Percentiles rank a stretch among this genome's conserved stretches.
Conservation (phyloP, 2,888 invertebrate genomes). For the Priocnemis perturbator region DNA sequence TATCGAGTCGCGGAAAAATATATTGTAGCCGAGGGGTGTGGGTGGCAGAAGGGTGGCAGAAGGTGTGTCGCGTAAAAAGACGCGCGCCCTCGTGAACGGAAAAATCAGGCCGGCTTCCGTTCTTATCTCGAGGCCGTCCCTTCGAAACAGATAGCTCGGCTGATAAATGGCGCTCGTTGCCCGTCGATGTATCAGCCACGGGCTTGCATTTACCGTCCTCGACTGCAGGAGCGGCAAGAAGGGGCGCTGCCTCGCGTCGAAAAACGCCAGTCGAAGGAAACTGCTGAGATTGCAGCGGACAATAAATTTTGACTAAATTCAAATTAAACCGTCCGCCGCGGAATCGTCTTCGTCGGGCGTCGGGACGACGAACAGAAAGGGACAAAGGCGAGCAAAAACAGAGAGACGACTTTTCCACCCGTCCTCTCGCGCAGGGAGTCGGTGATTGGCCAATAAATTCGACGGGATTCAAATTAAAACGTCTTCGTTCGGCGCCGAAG, state of each 20-base stretch:
- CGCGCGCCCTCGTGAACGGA: not conserved
- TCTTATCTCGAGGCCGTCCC: slow-evolving; percentile 5
- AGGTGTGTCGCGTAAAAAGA: no score
- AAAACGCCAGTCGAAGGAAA: slow-evolving; percentile 29
- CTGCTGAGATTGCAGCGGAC: slow-evolving; percentile 17
- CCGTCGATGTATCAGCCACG: slow-evolving; percentile 29
- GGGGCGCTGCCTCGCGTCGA: not conserved
- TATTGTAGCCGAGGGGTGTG: no score
- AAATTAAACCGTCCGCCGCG: no score
- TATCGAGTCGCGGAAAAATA: no score
- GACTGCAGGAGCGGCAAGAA: not conserved
- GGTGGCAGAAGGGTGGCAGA: no score
- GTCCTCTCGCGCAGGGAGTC: no score
- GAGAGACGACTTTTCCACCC: no score
- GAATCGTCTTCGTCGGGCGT: slow-evolving; percentile 9
- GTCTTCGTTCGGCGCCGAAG: no score
- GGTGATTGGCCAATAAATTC: no score
- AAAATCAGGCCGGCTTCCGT: not conserved
- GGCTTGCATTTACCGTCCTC: slow-evolving; percentile 1
- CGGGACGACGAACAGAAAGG: slow-evolving; percentile 16
- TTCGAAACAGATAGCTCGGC: slow-evolving; percentile 39
- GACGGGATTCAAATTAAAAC: no score
- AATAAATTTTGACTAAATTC: no score
- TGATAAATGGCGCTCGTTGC: slow-evolving; percentile 49
- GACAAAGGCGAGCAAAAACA: no score